Base-by-base conservation (phyloP, 2,888 invertebrate species). In the Alsophila aescularia region DNA sequence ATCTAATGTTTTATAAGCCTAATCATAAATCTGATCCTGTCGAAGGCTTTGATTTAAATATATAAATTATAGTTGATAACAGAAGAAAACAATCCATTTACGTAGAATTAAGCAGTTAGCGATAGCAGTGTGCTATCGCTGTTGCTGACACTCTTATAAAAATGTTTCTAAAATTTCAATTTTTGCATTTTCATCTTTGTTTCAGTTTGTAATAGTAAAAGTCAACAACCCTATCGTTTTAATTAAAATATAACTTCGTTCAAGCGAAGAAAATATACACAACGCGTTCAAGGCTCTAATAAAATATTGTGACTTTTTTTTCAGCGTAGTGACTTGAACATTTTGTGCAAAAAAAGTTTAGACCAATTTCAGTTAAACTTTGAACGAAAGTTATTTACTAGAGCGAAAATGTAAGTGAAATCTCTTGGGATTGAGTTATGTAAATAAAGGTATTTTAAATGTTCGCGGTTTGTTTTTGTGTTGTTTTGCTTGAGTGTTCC, bases 1-100 rank as follows among this genome's bases (percentile, higher is more conserved):
- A 65, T 52, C 47, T 73, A n/a, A 37, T 66, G 15, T 49, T 52
- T 31, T 58, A 58, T 39, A 64, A 53, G 14, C 56, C 60, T 21
- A 42, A 52, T 52, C 10, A 39, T 0, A 29, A 29, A 8, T 10
- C 29, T 2, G 8, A 31, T 18, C 29, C 2, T 35, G 21, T n/a
- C 47, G 27, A 45, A 40, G 13, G 43, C 9, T 14, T 8, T 6
- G 9, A 9, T 2, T 35, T 7, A 29, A 6, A 29, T n/a, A 2
- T 4, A 2, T 24, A 24, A 24, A 29, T 27, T 27, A 27, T n/a
- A n/a, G n/a, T n/a, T n/a, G n/a, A n/a, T n/a, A n/a, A n/a, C n/a
- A n/a, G n/a, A n/a, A n/a, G n/a, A n/a, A n/a, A n/a, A n/a, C n/a
- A n/a, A n/a, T n/a, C n/a, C n/a, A 21, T 21, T 21, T 21, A 21